A percentile compares a stretch with the other conserved stretches of the same genome.
phyloP scores from a whole-genome alignment of 2,797 vertebrate genomes.

The Ctenosaura bakeri region DNA sequence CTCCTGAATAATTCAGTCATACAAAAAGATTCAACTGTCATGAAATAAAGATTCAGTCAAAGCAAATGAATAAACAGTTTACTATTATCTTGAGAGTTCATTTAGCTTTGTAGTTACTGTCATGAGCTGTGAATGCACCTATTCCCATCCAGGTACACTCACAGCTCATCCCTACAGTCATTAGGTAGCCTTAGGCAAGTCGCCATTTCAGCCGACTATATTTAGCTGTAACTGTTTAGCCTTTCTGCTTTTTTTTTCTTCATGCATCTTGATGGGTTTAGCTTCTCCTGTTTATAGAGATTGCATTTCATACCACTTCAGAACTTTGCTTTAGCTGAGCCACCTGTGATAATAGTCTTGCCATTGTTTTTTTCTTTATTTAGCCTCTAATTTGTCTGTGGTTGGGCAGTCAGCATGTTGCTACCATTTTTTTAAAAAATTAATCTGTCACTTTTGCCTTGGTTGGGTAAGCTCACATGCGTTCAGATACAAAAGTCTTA shows the following conservation, averaged over 20 bases:
- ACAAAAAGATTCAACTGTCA: background rate
- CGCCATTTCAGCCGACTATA: background rate
- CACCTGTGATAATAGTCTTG: constrained; percentile 8
- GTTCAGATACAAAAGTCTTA: constrained; percentile 11
- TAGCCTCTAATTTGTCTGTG: constrained; percentile 23
- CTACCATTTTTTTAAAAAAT: background rate
- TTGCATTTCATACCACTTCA: constrained; percentile 14
- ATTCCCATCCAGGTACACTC: background rate
- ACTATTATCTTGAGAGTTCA: background rate
- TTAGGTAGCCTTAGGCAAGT: background rate
- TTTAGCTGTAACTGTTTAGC: background rate
- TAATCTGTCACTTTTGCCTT: constrained; percentile 12
- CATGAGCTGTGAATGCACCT: background rate
- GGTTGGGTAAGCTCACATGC: constrained; percentile 9
- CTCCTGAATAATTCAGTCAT: background rate
- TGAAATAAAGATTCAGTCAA: background rate
- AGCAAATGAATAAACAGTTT: background rate
- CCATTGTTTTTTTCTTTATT: constrained; percentile 14
- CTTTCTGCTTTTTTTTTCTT: background rate
- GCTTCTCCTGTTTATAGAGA: constrained; percentile 12
- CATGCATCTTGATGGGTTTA: constrained; percentile 5
- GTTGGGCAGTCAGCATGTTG: background rate
- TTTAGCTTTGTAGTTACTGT: background rate
- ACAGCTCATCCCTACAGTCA: background rate
- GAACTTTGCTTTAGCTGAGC: constrained; percentile 7